Conservation (phyloP, 2,113 vertebrate species). For the Cathartes aura region DNA sequence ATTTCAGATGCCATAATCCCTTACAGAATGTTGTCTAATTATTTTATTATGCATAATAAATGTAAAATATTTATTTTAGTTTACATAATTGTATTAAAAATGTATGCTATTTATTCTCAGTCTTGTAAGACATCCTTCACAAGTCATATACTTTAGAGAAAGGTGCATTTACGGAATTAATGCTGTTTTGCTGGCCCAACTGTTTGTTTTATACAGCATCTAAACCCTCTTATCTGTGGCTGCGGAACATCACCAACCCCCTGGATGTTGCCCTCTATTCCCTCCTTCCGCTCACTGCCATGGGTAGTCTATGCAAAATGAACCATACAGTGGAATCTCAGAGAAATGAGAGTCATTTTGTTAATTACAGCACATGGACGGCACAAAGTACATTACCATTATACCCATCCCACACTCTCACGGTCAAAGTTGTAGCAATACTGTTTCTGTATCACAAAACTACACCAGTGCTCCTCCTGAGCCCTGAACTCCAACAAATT, state of each 20-base stretch:
- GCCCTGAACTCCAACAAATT: background rate
- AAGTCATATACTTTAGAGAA: conserved; percentile 36
- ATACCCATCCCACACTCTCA: background rate
- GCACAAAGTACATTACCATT: background rate
- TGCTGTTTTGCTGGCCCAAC: conserved; percentile 21
- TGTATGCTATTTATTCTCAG: conserved; percentile 45
- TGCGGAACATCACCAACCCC: background rate
- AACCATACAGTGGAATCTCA: background rate
- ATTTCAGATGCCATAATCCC: conserved; percentile 25
- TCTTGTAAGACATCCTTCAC: conserved; percentile 49
- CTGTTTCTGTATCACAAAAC: background rate
- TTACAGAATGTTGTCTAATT: conserved; percentile 37
- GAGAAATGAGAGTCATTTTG: background rate
- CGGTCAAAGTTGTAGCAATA: background rate
- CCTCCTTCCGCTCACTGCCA: background rate
- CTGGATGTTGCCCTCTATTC: background rate
- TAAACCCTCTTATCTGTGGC: background rate
- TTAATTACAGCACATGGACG: background rate
- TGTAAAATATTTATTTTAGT: conserved; percentile 59
- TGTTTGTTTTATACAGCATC: background rate
- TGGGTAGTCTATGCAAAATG: background rate
- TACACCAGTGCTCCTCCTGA: background rate
- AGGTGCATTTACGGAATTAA: conserved; percentile 33
- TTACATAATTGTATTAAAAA: conserved; percentile 60
- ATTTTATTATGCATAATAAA: conserved; percentile 65